A percentile compares a stretch with the other conserved stretches of the same genome.
Evolutionary conservation across 1,140 invertebrate genomes (phyloP).

Genomic region (Maconellicoccus hirsutus): DNA sequence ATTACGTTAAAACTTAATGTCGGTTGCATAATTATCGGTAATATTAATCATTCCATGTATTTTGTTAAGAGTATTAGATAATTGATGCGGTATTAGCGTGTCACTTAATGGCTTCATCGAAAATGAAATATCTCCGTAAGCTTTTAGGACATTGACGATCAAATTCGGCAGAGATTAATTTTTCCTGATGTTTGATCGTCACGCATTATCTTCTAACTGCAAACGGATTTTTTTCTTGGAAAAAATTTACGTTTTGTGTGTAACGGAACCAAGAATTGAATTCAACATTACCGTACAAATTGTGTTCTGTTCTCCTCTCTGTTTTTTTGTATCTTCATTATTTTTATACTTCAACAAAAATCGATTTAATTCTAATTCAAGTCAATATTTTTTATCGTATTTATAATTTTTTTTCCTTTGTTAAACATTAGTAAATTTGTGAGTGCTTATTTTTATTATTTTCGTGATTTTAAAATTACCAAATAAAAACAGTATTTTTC

Average conservation of each 20-base stretch:
- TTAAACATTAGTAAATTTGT: conserved; percentile 15
- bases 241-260: background rate
- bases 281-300: background rate
- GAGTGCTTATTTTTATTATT: conserved; percentile 20
- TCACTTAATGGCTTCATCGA: too few species aligned
- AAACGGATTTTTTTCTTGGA: background rate
- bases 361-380: background rate
- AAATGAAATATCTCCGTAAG: too few species aligned
- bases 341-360: background rate
- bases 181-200: conserved; percentile 16
- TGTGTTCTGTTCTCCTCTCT: background rate
- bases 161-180: conserved; percentile 16
- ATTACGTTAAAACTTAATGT: background rate
- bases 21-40: background rate
- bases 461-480: conserved; percentile 13
- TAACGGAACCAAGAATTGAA: background rate
- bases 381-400: conserved; percentile 12
- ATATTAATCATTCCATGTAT: conserved; percentile 2
- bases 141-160: background rate
- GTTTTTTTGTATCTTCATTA: background rate
- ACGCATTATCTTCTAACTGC: background rate
- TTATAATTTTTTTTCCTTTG: conserved; percentile 16
- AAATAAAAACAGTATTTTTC: conserved; percentile 22
- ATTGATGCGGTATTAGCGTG: background rate
- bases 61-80: background rate